Percentiles rank a stretch among this genome's conserved stretches.
Conservation (phyloP, 2,797 vertebrate genomes). For the Adrianichthys oophorus region DNA sequence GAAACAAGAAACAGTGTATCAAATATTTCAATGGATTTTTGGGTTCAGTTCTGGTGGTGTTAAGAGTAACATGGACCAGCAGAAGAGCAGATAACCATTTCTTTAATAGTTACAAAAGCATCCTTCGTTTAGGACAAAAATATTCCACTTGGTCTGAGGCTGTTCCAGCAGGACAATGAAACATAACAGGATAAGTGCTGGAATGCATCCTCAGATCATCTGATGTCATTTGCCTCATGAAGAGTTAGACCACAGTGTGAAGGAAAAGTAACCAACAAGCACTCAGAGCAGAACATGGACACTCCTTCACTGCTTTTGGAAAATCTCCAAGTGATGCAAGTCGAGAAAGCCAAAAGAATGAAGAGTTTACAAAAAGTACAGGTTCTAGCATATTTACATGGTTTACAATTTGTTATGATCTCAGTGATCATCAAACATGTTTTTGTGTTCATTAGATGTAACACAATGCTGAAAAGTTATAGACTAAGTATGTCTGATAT, state of each 20-base stretch:
- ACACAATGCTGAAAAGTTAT: too few species aligned
- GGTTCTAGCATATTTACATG: too few species aligned
- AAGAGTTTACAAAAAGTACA: neutral
- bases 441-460: too few species aligned
- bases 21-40: neutral
- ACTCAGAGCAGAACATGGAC: slow-evolving; percentile 1
- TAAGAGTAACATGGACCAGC: too few species aligned
- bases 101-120: neutral
- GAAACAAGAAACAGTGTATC: neutral
- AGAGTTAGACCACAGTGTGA: neutral
- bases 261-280: neutral
- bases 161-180: neutral
- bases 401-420: too few species aligned
- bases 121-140: neutral
- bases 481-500: too few species aligned
- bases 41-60: neutral
- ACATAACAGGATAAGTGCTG: neutral
- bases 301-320: neutral
- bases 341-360: neutral
- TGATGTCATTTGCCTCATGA: neutral
- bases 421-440: too few species aligned
- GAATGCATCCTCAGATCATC: too few species aligned
- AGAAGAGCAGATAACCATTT: neutral
- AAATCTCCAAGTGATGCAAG: neutral
- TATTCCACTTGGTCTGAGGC: neutral